phyloP scores from a whole-genome alignment of 2,888 invertebrate genomes.

The Dysmachus trigonus region DNA sequence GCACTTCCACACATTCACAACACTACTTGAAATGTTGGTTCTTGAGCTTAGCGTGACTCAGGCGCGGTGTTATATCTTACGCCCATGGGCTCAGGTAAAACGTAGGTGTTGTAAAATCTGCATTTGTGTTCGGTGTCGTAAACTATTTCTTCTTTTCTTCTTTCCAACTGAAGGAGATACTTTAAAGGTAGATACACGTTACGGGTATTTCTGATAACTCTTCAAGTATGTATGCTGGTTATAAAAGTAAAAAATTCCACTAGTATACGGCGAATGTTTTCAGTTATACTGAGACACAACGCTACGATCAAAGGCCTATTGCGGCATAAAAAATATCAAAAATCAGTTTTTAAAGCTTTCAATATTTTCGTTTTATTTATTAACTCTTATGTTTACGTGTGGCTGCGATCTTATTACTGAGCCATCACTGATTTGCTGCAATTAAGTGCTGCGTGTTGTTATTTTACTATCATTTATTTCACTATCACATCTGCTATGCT shows the following conservation, averaged over 20 bases:
- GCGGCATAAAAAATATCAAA: neutral
- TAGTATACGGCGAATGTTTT: neutral
- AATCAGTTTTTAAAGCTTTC: neutral
- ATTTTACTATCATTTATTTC: neutral
- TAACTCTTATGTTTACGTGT: neutral
- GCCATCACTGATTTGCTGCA: neutral
- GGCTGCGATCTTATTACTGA: neutral
- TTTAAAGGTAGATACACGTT: neutral
- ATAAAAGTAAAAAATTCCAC: neutral
- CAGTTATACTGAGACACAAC: neutral
- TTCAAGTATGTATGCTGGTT: neutral
- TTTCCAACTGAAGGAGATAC: slow-evolving; percentile 5
- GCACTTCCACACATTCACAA: neutral
- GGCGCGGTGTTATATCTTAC: slow-evolving; percentile 17
- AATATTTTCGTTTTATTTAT: neutral
- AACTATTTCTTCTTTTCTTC: slow-evolving; percentile 24
- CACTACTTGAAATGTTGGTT: slow-evolving; percentile 5
- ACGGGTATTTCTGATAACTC: neutral
- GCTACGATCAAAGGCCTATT: neutral
- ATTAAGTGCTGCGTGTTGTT: neutral
- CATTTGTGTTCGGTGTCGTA: slow-evolving; percentile 18
- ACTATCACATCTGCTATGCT: neutral
- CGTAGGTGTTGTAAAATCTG: slow-evolving; percentile 48
- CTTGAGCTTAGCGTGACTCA: slow-evolving; percentile 21
- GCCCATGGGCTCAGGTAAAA: slow-evolving; percentile 41